Evolutionary conservation across 1,140 invertebrate species (phyloP).

Genomic region (Atopsyche davidsoni): DNA sequence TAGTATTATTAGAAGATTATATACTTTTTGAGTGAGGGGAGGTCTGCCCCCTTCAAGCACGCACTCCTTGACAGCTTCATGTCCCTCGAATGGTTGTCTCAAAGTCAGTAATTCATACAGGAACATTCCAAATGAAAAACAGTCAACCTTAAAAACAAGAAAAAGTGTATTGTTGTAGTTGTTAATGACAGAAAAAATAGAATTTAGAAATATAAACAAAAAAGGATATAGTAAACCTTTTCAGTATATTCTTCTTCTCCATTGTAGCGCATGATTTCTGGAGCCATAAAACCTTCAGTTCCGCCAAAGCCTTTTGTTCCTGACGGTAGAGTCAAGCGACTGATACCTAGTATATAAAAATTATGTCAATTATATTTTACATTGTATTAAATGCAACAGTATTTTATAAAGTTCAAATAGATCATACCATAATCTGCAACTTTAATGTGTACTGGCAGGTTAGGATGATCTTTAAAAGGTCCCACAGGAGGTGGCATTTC

Average conservation of each 20-base stretch:
- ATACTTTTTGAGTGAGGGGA: conserved; percentile 71
- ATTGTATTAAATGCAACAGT: conserved; percentile 2
- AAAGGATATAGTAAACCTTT: conserved; percentile 57
- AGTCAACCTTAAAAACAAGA: conserved; percentile 69
- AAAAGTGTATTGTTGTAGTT: conserved; percentile 15
- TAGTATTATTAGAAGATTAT: conserved; percentile 11
- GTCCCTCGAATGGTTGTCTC: conserved; percentile 89
- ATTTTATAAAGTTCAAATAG: conserved; percentile 2
- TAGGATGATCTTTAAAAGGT: conserved; percentile 47
- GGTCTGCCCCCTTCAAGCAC: conserved; percentile 92
- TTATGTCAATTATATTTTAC: conserved; percentile 5
- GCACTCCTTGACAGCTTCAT: conserved; percentile 93
- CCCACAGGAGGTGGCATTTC: conserved; percentile 61
- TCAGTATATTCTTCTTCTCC: conserved; percentile 98
- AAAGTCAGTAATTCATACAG: conserved; percentile 93
- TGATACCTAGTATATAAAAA: conserved; percentile 60
- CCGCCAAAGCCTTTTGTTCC: conserved; percentile 97
- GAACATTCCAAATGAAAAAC: conserved; percentile 99
- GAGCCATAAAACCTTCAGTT: conserved; percentile 97
- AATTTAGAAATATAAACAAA: conserved; percentile 4
- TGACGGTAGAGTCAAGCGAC: conserved; percentile 77
- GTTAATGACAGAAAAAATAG: conserved; percentile 4
- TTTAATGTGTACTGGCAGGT: conserved; percentile 77
- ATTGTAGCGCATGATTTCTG: conserved; percentile 96
- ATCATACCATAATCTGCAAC: conserved; percentile 92